Base-by-base conservation (phyloP, 1,140 invertebrate genomes). In the Augochlora pura region DNA sequence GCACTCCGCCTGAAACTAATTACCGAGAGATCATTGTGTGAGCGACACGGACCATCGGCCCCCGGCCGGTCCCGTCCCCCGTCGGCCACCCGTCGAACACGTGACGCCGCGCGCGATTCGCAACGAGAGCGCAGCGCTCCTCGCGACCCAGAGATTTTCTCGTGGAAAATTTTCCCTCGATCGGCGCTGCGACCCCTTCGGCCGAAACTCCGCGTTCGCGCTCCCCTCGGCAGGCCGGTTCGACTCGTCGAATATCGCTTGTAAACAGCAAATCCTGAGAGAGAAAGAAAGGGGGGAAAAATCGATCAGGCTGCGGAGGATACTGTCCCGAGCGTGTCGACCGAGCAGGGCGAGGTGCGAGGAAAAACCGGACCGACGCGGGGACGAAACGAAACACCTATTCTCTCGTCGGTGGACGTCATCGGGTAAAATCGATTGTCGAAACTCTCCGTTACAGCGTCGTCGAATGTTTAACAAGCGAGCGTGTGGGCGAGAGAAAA, bases 1-100 rank as follows among this genome's bases (percentile, higher is more conserved):
- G 74, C 86, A 88, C 87, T 92, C 92, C 92, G 92, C 92, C 90
- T 92, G 88, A 86, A 91, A 92, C 77, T 86, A 88, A 88, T 81
- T 80, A 83, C 67, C 68, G 63, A 67, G 52, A 80, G 57, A 77
- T 82, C 76, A 86, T 75, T 81, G 25, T 52, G 18, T 76, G 64
- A 85, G 54, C 59, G 73, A 42, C 59, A 64, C 38, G 59, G 52
- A 69, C 42, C 42, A 69, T 69, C 32, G 12, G 52, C 38, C 42
- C 23, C 54, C 27, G 32, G 62, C 38, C 38, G 32, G 18, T 21
- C 62, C 10, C 42, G 42, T 62, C 42, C 16, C 14, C 16, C n/a
- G n/a, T n/a, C n/a, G n/a, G 62, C 38, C 38, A 1, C 63, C 38
- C 18, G 9, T 73, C 52, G 64, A 72, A 57, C 39, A 65, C 63